phyloP scores from a whole-genome alignment of 2,888 invertebrate genomes.

The Serrognathus titanus region DNA sequence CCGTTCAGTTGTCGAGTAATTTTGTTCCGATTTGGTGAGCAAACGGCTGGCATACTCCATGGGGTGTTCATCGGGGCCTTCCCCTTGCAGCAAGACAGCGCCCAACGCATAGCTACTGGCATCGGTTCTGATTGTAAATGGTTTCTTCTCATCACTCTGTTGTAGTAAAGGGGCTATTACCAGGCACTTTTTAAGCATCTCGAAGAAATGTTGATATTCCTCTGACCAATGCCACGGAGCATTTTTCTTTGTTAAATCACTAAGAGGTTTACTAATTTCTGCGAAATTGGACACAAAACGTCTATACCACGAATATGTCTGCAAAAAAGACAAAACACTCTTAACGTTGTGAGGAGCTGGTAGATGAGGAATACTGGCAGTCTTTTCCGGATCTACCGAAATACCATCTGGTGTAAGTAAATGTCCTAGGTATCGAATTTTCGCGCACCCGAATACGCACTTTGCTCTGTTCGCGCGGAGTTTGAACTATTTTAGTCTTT shows the following conservation, averaged over 20 bases:
- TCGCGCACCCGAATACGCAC: conserved; percentile 21
- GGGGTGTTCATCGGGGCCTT: conserved; percentile 17
- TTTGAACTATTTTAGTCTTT: conserved; percentile 19
- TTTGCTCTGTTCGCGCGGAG: conserved; percentile 26
- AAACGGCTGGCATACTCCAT: conserved; percentile 33
- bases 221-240: conserved; percentile 18
- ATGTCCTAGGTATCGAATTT: conserved; percentile 26
- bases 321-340: conserved; percentile 12
- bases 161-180: conserved; percentile 26
- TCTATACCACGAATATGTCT: conserved; percentile 24
- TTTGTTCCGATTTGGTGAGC: conserved; percentile 27
- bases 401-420: conserved; percentile 14
- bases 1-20: conserved; percentile 29
- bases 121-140: conserved; percentile 31
- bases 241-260: conserved; percentile 19
- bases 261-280: conserved; percentile 16
- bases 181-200: conserved; percentile 22
- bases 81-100: conserved; percentile 26
- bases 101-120: conserved; percentile 28
- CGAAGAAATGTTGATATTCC: conserved; percentile 19
- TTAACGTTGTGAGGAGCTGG: conserved; percentile 17
- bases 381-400: conserved; percentile 14
- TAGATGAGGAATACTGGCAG: conserved; percentile 9
- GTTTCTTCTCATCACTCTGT: conserved; percentile 22
- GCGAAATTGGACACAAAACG: conserved; percentile 22